Conservation (phyloP, 2,888 invertebrate genomes). For the Apeira syringaria region DNA sequence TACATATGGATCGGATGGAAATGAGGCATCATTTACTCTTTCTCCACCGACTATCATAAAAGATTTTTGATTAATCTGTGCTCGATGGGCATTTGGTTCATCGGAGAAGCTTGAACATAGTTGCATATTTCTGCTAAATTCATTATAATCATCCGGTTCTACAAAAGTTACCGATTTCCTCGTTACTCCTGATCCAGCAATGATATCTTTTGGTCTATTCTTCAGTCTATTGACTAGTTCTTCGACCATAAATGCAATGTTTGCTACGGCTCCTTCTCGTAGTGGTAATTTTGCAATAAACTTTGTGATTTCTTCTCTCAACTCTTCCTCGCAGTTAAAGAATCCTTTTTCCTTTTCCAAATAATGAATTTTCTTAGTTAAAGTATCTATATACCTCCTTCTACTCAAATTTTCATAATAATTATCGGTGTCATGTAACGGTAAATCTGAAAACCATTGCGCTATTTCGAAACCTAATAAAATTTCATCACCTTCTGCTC, state of each 20-base stretch:
- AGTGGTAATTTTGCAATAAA: constrained; percentile 48
- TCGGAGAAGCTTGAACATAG: constrained; percentile 39
- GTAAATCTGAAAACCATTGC: constrained; percentile 59
- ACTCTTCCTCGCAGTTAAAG: constrained; percentile 31
- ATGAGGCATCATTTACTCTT: constrained; percentile 12
- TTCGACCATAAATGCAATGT: constrained; percentile 47
- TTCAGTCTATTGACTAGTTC: constrained; percentile 53
- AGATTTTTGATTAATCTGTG: constrained; percentile 22
- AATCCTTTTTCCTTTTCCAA: constrained; percentile 36
- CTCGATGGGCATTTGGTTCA: constrained; percentile 10
- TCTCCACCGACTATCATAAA: constrained; percentile 28
- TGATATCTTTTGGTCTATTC: constrained; percentile 34
- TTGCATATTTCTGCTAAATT: constrained; percentile 40
- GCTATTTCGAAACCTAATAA: constrained; percentile 55
- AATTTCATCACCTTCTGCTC: constrained; percentile 57
- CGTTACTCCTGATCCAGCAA: constrained; percentile 11
- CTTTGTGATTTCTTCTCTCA: constrained; percentile 45
- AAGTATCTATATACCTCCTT: constrained; percentile 42
- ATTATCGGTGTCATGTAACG: constrained; percentile 36
- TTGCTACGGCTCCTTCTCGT: constrained; percentile 29
- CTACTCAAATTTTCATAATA: constrained; percentile 37
- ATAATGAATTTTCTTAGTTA: constrained; percentile 52
- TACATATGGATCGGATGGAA: too few species aligned
- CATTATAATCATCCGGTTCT: constrained; percentile 37
- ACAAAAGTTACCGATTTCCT: constrained; percentile 39